A percentile compares a stretch with the other conserved stretches of the same genome.
phyloP scores from a whole-genome alignment of 2,888 invertebrate genomes.

The Cremastinae sp. region DNA sequence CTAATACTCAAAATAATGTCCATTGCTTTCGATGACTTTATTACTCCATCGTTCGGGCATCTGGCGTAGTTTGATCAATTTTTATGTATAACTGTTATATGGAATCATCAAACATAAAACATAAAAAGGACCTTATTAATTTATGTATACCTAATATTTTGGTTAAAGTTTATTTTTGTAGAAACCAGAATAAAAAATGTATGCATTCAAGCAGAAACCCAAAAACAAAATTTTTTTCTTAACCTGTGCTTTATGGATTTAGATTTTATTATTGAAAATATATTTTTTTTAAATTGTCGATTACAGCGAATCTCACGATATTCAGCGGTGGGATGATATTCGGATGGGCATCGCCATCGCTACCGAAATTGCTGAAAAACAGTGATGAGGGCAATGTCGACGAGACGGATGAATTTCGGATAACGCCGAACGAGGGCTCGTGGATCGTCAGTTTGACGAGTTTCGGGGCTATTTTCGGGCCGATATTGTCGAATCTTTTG shows the following conservation, averaged over 20 bases:
- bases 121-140: too few species aligned
- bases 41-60: too few species aligned
- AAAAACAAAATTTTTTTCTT: not conserved
- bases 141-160: too few species aligned
- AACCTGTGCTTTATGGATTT: not conserved
- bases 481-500: constrained; percentile 51
- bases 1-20: too few species aligned
- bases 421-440: constrained; percentile 44
- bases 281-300: not conserved
- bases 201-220: too few species aligned
- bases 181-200: too few species aligned
- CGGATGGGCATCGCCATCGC: constrained; percentile 35
- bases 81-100: too few species aligned
- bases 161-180: too few species aligned
- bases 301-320: constrained; percentile 27
- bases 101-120: too few species aligned
- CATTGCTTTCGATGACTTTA: too few species aligned
- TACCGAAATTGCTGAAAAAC: constrained; percentile 49
- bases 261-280: not conserved
- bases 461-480: constrained; percentile 62
- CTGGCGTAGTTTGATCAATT: too few species aligned
- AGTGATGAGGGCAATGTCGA: not conserved
- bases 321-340: constrained; percentile 30
- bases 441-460: constrained; percentile 54
- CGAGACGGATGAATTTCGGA: constrained; percentile 10